phyloP scores from a whole-genome alignment of 2,113 vertebrate species.

The Aptenodytes patagonicus region DNA sequence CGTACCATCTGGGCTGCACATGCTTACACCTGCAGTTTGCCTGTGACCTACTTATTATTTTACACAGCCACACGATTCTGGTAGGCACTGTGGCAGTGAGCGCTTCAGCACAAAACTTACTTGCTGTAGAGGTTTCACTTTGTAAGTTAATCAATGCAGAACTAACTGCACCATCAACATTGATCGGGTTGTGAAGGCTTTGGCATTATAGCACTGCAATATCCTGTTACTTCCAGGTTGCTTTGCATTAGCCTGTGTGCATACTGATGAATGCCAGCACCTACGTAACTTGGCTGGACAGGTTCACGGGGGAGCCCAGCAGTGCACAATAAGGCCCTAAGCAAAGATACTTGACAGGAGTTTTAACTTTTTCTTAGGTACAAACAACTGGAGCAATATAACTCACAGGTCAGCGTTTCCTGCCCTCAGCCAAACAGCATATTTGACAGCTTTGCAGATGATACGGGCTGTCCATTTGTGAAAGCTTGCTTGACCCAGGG shows the following conservation, averaged over 20 bases:
- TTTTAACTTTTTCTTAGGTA: neutral
- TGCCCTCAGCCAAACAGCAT: neutral
- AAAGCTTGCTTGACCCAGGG: conserved; percentile 30
- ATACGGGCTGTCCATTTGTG: neutral
- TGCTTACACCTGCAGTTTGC: neutral
- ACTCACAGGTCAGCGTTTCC: neutral
- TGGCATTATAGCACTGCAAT: neutral
- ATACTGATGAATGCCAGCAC: neutral
- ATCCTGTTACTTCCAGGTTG: neutral
- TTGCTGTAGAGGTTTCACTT: neutral
- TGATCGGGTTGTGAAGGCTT: neutral
- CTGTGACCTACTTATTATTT: neutral
- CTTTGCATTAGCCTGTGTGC: neutral
- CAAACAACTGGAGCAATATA: neutral
- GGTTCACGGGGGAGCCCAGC: neutral
- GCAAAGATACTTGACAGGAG: neutral
- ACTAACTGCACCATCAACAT: neutral
- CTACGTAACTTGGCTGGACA: neutral
- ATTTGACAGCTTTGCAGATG: neutral
- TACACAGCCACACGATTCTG: rapidly evolving
- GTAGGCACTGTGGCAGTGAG: neutral
- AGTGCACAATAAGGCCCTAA: neutral
- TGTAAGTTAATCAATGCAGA: neutral
- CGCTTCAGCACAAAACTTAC: rapidly evolving
- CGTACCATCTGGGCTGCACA: neutral